phyloP scores from a whole-genome alignment of 2,797 vertebrate genomes.

The Spinibarbus caldwelli region DNA sequence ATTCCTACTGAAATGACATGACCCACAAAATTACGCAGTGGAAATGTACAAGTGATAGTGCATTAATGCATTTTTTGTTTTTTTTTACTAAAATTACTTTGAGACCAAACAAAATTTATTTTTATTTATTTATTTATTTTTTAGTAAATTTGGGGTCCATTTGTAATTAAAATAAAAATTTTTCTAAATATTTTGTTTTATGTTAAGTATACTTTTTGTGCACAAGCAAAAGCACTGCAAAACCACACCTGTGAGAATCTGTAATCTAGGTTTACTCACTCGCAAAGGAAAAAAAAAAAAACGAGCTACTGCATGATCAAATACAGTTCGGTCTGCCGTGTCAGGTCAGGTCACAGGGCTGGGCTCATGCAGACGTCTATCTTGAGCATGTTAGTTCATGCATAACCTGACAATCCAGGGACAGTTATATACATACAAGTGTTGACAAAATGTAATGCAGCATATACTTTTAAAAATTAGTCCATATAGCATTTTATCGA shows the following conservation, averaged over 20 bases:
- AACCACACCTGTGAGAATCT: constrained; percentile 24
- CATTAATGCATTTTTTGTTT: background rate
- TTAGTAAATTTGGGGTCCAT: background rate
- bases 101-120: too few relatives aligned
- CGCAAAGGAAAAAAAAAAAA: background rate
- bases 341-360: background rate
- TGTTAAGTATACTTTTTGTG: background rate
- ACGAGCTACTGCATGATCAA: background rate
- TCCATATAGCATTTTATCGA: background rate
- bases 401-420: background rate
- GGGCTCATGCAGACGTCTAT: background rate
- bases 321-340: background rate
- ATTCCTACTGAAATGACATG: background rate
- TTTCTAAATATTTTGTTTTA: background rate
- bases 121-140: background rate
- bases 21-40: background rate
- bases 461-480: background rate
- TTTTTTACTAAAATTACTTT: background rate
- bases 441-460: background rate
- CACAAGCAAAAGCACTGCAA: background rate
- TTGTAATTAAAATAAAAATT: background rate
- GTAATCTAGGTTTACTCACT: constrained; percentile 18
- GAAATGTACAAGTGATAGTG: background rate
- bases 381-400: background rate
- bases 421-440: background rate